Evolutionary conservation across 2,888 invertebrate genomes (phyloP).

Genomic region (Bembecia ichneumoniformis): DNA sequence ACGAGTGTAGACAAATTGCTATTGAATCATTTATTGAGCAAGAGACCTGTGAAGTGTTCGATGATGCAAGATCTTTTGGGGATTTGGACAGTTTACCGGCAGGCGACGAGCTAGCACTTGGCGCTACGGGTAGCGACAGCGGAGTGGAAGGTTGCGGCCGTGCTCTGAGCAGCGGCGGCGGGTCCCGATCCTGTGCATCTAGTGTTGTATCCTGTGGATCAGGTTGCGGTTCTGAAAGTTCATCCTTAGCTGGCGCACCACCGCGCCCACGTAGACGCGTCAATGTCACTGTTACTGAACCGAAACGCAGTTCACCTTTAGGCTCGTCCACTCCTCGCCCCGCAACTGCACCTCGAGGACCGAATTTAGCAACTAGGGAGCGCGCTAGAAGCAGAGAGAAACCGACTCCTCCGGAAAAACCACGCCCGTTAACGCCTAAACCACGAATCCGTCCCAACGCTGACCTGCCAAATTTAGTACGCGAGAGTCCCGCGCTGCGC

Average conservation of each 20-base stretch:
- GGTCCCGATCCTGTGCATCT: constrained; percentile 81
- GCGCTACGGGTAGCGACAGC: constrained; percentile 83
- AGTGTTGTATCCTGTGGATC: constrained; percentile 85
- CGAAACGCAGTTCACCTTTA: constrained; percentile 62
- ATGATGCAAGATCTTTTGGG: constrained; percentile 54
- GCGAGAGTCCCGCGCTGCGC: constrained; percentile 57
- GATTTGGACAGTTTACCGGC: constrained; percentile 60
- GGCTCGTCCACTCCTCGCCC: constrained; percentile 68
- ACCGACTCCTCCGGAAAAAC: constrained; percentile 61
- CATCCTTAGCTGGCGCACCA: constrained; percentile 74
- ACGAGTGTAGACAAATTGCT: constrained; percentile 23
- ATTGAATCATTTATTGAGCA: constrained; percentile 29
- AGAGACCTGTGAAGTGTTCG: constrained; percentile 46
- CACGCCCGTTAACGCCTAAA: constrained; percentile 60
- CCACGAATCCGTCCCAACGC: constrained; percentile 62
- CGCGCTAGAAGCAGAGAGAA: constrained; percentile 75
- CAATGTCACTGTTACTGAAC: constrained; percentile 72
- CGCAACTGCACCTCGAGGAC: constrained; percentile 59
- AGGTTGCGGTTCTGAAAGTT: constrained; percentile 86
- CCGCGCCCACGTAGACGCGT: constrained; percentile 69
- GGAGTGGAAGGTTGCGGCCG: constrained; percentile 83
- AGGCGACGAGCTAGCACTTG: constrained; percentile 50
- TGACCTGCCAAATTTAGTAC: constrained; percentile 66
- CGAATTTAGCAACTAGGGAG: constrained; percentile 68
- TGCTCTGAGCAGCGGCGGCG: constrained; percentile 77